Evolutionary conservation across 2,888 invertebrate genomes (phyloP), one percentile per base, ranked within the genome.

Genomic region (Monopis laevigella): DNA sequence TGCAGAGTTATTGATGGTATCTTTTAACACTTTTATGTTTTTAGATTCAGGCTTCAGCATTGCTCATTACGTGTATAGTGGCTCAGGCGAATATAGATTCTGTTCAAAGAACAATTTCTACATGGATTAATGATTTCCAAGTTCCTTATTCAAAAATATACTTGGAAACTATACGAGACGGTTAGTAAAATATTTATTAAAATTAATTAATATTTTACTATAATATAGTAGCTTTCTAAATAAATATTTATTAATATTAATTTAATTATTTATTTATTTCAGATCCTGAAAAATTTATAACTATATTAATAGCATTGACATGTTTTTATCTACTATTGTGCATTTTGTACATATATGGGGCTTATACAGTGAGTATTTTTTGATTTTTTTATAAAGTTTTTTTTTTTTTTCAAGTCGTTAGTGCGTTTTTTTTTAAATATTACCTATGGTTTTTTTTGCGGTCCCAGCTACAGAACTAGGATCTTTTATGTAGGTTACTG

Each of bases 331-430:
- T 71, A 38, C 19, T 64, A 39, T 43, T 59, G 32, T 63, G 68
- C 43, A 11, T 66, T 10, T 28, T 66, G 35, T 75, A 61, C 46
- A 65, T 73, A 14, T 75, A 78, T 45, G 78, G 75, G 48, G 73
- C 78, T 2, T 78, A 64, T 45, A 62, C 50, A 54, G 78, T 77
- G 56, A 60, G 62, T 55, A 38, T 10, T 14, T 5, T 18, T 16
- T 3, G n/a, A n/a, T n/a, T n/a, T n/a, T n/a, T n/a, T n/a, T n/a
- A n/a, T n/a, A n/a, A n/a, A n/a, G n/a, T n/a, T n/a, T n/a, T n/a
- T n/a, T n/a, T n/a, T n/a, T n/a, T n/a, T n/a, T n/a, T n/a, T n/a
- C n/a, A n/a, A n/a, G n/a, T n/a, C n/a, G n/a, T n/a, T n/a, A n/a
- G n/a, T n/a, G n/a, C n/a, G n/a, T n/a, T n/a, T n/a, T n/a, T n/a